A percentile compares a stretch with the other conserved stretches of the same genome.
Conservation (phyloP, 92 coral and sea anemone genomes). For the Heliopora coerulea region DNA sequence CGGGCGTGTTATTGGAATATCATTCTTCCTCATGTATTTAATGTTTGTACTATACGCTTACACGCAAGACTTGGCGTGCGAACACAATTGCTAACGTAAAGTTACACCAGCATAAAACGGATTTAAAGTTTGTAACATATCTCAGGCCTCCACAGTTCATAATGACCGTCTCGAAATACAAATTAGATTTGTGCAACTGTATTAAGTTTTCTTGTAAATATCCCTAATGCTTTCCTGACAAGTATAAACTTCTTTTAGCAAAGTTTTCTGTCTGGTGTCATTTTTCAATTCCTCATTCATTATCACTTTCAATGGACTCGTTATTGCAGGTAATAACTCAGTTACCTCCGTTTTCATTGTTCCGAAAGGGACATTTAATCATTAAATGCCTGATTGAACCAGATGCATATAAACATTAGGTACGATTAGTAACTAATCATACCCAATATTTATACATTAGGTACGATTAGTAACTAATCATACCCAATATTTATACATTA, state of each 20-base stretch:
- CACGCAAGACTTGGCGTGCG: conserved; percentile 79
- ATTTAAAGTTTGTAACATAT: conserved; percentile 21
- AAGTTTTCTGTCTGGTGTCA: too few relatives aligned
- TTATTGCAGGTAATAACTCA: too few relatives aligned
- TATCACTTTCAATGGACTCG: too few relatives aligned
- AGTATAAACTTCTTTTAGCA: not conserved
- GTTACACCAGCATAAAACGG: not conserved
- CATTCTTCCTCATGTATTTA: conserved; percentile 76
- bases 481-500: too few relatives aligned
- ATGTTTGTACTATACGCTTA: conserved; percentile 87
- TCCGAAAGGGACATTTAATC: too few relatives aligned
- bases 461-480: too few relatives aligned
- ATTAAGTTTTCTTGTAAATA: conserved; percentile 34
- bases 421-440: too few relatives aligned
- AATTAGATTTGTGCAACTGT: conserved; percentile 18
- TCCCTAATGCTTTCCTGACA: conserved; percentile 22
- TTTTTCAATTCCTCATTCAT: too few relatives aligned
- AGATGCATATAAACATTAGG: too few relatives aligned
- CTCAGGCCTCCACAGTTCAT: not conserved
- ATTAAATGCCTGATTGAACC: too few relatives aligned
- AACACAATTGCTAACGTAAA: conserved; percentile 65
- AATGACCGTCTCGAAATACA: conserved; percentile 1
- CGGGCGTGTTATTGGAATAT: conserved; percentile 63
- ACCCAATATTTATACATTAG: too few relatives aligned
- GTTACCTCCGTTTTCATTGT: too few relatives aligned